Evolutionary conservation across 1,140 invertebrate genomes (phyloP).

Genomic region (Ephestia elutella): DNA sequence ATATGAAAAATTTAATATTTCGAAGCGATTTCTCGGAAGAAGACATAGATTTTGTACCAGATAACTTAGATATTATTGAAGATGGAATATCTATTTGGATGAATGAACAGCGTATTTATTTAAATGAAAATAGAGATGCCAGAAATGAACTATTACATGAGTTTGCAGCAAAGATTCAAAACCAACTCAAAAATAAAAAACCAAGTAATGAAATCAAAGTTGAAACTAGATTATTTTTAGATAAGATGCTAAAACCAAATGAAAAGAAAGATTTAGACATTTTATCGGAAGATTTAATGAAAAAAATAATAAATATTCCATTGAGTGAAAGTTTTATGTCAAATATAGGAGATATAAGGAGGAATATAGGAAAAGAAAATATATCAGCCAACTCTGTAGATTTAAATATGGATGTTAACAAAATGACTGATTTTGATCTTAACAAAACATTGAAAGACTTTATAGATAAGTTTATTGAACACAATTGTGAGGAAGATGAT

Average conservation of each 20-base stretch:
- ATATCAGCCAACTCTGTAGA: background rate
- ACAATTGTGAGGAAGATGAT: conserved; percentile 31
- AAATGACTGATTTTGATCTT: conserved; percentile 11
- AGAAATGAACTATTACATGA: conserved; percentile 20
- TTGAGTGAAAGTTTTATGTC: conserved; percentile 15
- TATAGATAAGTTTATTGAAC: conserved; percentile 33
- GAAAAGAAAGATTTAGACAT: conserved; percentile 19
- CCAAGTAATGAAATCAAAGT: conserved; percentile 16
- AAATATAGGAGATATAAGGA: background rate
- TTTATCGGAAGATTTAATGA: conserved; percentile 20
- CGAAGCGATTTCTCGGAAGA: conserved; percentile 4
- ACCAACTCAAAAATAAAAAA: conserved; percentile 17
- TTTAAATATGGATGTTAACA: background rate
- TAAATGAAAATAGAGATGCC: conserved; percentile 13
- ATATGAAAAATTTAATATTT: conserved; percentile 11
- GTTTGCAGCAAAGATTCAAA: conserved; percentile 21
- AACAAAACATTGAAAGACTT: conserved; percentile 31
- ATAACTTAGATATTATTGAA: conserved; percentile 25
- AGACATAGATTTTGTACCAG: conserved; percentile 14
- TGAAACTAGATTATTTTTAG: conserved; percentile 22
- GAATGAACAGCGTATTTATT: conserved; percentile 30
- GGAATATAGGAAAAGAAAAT: conserved; percentile 11
- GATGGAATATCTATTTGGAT: conserved; percentile 38
- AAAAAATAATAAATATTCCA: conserved; percentile 22
- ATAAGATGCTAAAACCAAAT: conserved; percentile 17